phyloP scores from a whole-genome alignment of 2,888 invertebrate genomes.

The Steinernema hermaphroditum region DNA sequence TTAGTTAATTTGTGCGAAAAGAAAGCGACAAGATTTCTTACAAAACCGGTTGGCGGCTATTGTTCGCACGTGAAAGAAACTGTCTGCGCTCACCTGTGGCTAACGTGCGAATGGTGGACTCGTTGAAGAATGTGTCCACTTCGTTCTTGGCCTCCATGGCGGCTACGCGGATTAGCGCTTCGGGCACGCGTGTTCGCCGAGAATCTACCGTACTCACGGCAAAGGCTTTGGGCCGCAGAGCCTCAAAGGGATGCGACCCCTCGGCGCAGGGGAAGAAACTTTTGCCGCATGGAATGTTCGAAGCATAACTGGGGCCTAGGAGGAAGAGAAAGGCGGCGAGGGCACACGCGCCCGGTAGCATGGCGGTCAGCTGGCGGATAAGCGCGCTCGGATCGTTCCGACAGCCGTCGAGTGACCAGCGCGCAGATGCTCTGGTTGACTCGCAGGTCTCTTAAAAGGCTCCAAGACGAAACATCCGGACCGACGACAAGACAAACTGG shows the following conservation, averaged over 20 bases:
- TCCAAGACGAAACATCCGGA: constrained; percentile 29
- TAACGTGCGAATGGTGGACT: constrained; percentile 44
- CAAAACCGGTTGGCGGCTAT: not conserved
- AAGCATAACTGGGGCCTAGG: not conserved
- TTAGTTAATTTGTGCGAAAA: not conserved
- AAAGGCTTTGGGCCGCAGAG: constrained; percentile 16
- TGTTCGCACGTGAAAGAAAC: not conserved
- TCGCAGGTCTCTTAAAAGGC: constrained; percentile 29
- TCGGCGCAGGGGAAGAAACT: constrained; percentile 61
- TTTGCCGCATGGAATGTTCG: constrained; percentile 62
- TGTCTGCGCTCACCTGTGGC: constrained; percentile 18
- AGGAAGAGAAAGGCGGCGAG: not conserved
- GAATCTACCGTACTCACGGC: constrained; percentile 29
- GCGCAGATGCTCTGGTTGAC: constrained; percentile 28
- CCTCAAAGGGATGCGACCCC: not conserved
- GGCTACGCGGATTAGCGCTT: constrained; percentile 55
- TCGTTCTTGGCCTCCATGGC: constrained; percentile 60
- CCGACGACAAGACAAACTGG: constrained; percentile 31
- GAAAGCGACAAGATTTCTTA: constrained; percentile 21
- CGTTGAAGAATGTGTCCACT: constrained; percentile 52
- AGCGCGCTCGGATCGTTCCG: constrained; percentile 21
- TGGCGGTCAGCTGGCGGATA: not conserved
- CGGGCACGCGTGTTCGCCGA: constrained; percentile 47
- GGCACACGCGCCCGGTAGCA: constrained; percentile 21
- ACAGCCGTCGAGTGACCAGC: constrained; percentile 29